phyloP scores from a whole-genome alignment of 1,140 invertebrate species.

The Meloidogyne floridensis region DNA sequence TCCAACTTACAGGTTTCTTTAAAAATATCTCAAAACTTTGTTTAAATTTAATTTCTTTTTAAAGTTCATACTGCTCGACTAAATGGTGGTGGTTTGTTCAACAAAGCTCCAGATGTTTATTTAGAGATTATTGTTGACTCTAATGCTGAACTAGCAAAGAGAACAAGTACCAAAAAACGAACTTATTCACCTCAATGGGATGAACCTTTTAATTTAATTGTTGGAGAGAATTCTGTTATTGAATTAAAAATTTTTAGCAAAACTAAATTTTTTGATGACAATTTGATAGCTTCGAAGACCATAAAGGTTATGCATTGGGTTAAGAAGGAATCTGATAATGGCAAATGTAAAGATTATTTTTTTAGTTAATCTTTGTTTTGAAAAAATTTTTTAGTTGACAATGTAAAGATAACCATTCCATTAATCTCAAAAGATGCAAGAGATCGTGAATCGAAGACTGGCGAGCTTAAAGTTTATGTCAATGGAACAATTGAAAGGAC shows the following conservation, averaged over 20 bases:
- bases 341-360: slow-evolving; percentile 49
- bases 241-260: slow-evolving; percentile 57
- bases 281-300: slow-evolving; percentile 50
- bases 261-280: slow-evolving; percentile 59
- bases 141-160: slow-evolving; percentile 29
- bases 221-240: slow-evolving; percentile 54
- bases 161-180: slow-evolving; percentile 55
- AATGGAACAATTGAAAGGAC: slow-evolving; percentile 49
- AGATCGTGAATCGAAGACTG: slow-evolving; percentile 50
- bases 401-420: slow-evolving; percentile 47
- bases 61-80: slow-evolving; percentile 32
- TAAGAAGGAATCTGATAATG: slow-evolving; percentile 59
- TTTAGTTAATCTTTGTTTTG: slow-evolving; percentile 14
- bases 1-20: slow-evolving; percentile 43
- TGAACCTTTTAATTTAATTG: slow-evolving; percentile 48
- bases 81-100: slow-evolving; percentile 35
- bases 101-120: slow-evolving; percentile 53
- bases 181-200: slow-evolving; percentile 60
- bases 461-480: slow-evolving; percentile 48
- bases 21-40: too few relatives aligned
- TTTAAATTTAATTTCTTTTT: too few relatives aligned
- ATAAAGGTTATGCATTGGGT: slow-evolving; percentile 48
- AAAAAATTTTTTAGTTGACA: slow-evolving; percentile 43
- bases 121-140: slow-evolving; percentile 49
- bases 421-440: slow-evolving; percentile 37